These are phyloP conservation scores for Trachelus tabidus DNA, from an alignment of 2,888 invertebrate genomes.

Conservation along the genomic window DNA sequence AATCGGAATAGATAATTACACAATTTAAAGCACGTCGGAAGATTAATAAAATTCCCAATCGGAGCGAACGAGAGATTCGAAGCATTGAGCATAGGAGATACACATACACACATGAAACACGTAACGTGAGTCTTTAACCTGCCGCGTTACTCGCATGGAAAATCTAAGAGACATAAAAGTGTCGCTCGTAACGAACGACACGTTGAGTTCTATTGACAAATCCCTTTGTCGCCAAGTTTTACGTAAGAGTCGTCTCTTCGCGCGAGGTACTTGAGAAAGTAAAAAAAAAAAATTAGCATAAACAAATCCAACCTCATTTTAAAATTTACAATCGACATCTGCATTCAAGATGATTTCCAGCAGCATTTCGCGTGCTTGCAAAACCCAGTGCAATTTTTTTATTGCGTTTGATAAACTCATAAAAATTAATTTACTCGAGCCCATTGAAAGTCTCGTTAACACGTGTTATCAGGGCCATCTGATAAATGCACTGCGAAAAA, in stretches of 20 bases:
- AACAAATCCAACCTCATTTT: background rate
- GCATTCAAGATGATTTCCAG: background rate
- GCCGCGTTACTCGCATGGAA: too few relatives aligned
- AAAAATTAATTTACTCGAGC: background rate
- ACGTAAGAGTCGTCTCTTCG: background rate
- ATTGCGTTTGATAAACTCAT: background rate
- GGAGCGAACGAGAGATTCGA: too few relatives aligned
- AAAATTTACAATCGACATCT: background rate
- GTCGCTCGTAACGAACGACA: too few relatives aligned
- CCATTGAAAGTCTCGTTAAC: background rate
- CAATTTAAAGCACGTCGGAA: too few relatives aligned
- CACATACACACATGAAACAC: too few relatives aligned
- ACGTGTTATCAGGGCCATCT: background rate
- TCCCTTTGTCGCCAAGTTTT: background rate
- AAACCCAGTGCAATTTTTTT: background rate
- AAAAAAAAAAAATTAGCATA: background rate
- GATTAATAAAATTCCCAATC: too few relatives aligned
- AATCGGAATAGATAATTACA: too few relatives aligned
- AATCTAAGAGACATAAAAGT: too few relatives aligned
- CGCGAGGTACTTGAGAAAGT: background rate
- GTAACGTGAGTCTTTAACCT: too few relatives aligned
- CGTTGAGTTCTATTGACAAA: too few relatives aligned
- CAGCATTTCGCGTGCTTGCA: too few relatives aligned
- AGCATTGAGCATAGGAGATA: too few relatives aligned
- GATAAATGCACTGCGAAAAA: background rate